phyloP scores from a whole-genome alignment of 1,140 invertebrate genomes.

The Bombus picipes region DNA sequence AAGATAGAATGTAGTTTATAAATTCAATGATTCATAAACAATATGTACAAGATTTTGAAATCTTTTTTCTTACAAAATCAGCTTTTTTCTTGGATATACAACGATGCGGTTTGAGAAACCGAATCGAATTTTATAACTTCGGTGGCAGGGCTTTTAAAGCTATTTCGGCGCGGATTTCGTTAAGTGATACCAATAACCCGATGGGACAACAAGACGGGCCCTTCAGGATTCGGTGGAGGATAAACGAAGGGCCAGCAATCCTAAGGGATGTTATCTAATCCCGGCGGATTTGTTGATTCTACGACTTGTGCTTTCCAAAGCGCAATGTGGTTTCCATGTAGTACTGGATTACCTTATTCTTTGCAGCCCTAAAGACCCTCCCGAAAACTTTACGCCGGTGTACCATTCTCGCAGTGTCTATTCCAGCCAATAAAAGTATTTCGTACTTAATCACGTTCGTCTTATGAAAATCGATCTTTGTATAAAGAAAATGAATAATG shows the following conservation, averaged over 20 bases:
- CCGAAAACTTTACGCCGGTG: slow-evolving; percentile 20
- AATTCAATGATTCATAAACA: background rate
- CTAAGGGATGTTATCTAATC: slow-evolving; percentile 70
- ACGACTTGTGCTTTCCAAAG: slow-evolving; percentile 66
- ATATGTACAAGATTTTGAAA: background rate
- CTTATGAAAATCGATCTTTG: background rate
- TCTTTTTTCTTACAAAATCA: too few species aligned
- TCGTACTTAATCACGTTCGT: slow-evolving; percentile 24
- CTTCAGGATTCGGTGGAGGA: slow-evolving; percentile 64
- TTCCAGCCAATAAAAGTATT: background rate
- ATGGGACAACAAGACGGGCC: slow-evolving; percentile 67
- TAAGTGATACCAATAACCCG: slow-evolving; percentile 75
- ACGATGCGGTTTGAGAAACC: slow-evolving; percentile 12
- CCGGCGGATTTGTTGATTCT: slow-evolving; percentile 69
- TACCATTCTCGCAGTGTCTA: background rate
- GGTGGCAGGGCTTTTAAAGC: slow-evolving; percentile 59
- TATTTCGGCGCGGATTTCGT: slow-evolving; percentile 64
- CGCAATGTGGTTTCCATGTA: slow-evolving; percentile 75
- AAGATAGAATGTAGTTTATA: background rate
- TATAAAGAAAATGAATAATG: too few species aligned
- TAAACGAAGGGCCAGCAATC: slow-evolving; percentile 66
- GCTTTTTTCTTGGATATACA: background rate
- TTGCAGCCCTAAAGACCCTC: slow-evolving; percentile 41
- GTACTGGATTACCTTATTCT: slow-evolving; percentile 71
- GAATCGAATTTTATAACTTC: slow-evolving; percentile 24